Base-by-base conservation (phyloP, 1,140 invertebrate species). In the Ylistrum balloti region DNA sequence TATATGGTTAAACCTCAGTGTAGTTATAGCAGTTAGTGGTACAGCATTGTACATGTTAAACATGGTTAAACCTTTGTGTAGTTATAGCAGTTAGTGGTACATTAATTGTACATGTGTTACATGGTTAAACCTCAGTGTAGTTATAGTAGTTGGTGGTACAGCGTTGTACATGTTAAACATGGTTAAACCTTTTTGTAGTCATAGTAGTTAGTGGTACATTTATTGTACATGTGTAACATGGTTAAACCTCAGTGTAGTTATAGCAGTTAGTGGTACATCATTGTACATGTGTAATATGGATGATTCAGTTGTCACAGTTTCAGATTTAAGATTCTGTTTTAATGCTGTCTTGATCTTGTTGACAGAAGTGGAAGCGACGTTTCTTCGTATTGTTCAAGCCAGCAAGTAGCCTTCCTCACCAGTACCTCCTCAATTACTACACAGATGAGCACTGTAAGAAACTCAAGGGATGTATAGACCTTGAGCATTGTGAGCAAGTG, bases 401-500 rank as follows among this genome's bases (percentile, higher is more conserved):
- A 95, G 98, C 98, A 89, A 98, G 98, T 91, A 98, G 99, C 95
- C 97, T 99, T 93, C 98, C 98, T 88, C 98, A 98, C 88, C 98
- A 99, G 96, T 99, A 98, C 97, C 98, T 98, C 95, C 97, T 99
- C 90, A 98, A 98, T 95, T 99, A 99, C 96, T 99, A 98, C 96
- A 98, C 98, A 17, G 98, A 99, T 96, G 97, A 97, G 94, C 97
- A 97, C 93, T 98, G 98, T 95, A 97, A 97, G 93, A 98, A 98
- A 95, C 96, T 98, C 88, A 99, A 99, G 96, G 98, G 99, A 91
- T 97, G 97, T 91, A 99, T 99, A 91, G 98, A 99, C 97, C 97
- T 99, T 92, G 98, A 99, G 97, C 98, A 99, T 95, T 99, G 98
- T 96, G 98, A 99, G 96, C 98, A 99, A 97, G 98, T 98, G 85